Base-by-base conservation (phyloP, 2,113 vertebrate genomes). In the Ranitomeya imitator region DNA sequence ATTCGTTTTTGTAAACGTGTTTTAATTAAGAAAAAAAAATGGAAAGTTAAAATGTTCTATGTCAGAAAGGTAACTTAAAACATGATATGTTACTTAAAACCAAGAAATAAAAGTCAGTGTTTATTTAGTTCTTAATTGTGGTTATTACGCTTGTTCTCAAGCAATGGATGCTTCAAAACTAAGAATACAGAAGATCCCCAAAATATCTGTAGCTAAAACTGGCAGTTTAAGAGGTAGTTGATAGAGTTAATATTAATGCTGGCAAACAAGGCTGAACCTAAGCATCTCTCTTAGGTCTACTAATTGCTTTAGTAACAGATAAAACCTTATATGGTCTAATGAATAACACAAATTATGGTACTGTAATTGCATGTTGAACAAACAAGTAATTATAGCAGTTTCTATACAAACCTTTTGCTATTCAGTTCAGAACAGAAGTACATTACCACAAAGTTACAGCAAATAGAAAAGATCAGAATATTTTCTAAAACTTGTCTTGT, bases 91-190 rank as follows among this genome's bases (percentile, higher is more conserved):
- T 94, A 94, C 93, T 95, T 94, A 95, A 94, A 93, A 94, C 92
- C 86, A 93, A 11, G 94, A 92, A 91, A 86, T 55, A 14, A 73
- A 78, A 94, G 93, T 94, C 93, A 93, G 93, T 93, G 94, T 94
- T 95, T 93, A 94, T 94, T 96, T 96, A 96, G 94, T 95, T 95
- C 93, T 96, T 93, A 92, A 93, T 91, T 92, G 94, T 92, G 92
- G 91, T 92, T 93, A 93, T 90, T 93, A 90, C 90, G 91, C 7
- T 69, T 93, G 92, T 93, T 92, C 92, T 85, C 89, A 93, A 93
- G 90, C 90, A 94, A 93, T 88, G 85, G 91, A 92, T 78, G 92
- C 87, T 92, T 76, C 21, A 45, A 92, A 91, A 91, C 92, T 92
- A 93, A 94, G 92, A 89, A 86, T 52, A 45, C 9, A 57, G 3